These are phyloP conservation scores for Notarius quadriscutis DNA, from an alignment of 2,113 vertebrate genomes.

Conservation along the genomic window DNA sequence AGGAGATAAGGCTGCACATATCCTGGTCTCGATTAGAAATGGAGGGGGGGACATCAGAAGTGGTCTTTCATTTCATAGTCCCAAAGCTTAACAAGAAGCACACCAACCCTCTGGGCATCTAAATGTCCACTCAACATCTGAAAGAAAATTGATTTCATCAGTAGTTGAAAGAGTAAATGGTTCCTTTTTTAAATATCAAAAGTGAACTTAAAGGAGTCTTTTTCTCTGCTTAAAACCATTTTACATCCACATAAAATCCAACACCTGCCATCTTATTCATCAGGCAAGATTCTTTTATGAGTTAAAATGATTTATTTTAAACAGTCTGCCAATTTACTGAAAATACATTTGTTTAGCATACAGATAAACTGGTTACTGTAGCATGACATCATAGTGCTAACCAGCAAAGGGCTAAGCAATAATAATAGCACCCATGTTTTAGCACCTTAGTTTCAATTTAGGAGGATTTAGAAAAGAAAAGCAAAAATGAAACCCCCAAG, in stretches of 20 bases:
- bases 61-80: conserved; percentile 65
- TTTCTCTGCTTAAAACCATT: neutral
- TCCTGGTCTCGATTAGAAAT: conserved; percentile 76
- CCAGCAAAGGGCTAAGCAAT: neutral
- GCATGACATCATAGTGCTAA: neutral
- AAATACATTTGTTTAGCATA: neutral
- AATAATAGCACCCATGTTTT: neutral
- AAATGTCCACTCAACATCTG: conserved; percentile 62
- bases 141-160: conserved; percentile 32
- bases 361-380: neutral
- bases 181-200: neutral
- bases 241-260: neutral
- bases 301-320: conserved; percentile 3
- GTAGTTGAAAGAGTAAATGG: neutral
- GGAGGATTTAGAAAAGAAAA: neutral
- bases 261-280: neutral
- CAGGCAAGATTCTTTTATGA: neutral
- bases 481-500: neutral
- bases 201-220: neutral
- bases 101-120: conserved; percentile 68
- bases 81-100: conserved; percentile 74
- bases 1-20: conserved; percentile 40
- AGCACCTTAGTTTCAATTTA: neutral
- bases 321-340: neutral
- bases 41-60: conserved; percentile 54